Conservation (phyloP, 64 coral and sea anemone species). For the Dendrophyllia cribrosa region DNA sequence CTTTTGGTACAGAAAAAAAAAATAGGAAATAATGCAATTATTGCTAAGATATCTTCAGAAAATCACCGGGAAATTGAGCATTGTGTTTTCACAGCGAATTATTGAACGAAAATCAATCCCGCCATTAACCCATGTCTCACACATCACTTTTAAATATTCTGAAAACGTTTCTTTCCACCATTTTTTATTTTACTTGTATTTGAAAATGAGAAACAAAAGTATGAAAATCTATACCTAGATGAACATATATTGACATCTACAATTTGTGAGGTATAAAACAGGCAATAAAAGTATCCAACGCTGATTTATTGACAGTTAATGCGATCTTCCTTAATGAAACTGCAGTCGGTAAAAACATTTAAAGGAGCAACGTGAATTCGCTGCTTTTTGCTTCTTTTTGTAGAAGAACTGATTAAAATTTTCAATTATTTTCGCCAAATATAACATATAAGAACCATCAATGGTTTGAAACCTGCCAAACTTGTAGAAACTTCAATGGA, state of each 20-base stretch:
- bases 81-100: not conserved
- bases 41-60: not conserved
- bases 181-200: not conserved
- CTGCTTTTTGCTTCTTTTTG: too few relatives aligned
- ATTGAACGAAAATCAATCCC: not conserved
- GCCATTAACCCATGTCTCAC: too few relatives aligned
- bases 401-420: too few relatives aligned
- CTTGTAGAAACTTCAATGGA: too few relatives aligned
- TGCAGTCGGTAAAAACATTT: not conserved
- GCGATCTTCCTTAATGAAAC: not conserved
- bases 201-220: not conserved
- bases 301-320: not conserved
- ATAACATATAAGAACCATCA: too few relatives aligned
- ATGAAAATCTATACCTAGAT: too few relatives aligned
- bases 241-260: not conserved
- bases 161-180: too few relatives aligned
- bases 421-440: too few relatives aligned
- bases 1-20: not conserved
- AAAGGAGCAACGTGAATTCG: too few relatives aligned
- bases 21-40: not conserved
- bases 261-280: not conserved
- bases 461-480: too few relatives aligned
- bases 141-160: too few relatives aligned
- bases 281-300: not conserved
- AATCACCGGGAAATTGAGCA: not conserved